Percentiles rank a stretch among this genome's conserved stretches.
These are phyloP conservation scores for Myotis yumanensis DNA, from an alignment of 2,113 vertebrate species.

Conservation along the genomic window DNA sequence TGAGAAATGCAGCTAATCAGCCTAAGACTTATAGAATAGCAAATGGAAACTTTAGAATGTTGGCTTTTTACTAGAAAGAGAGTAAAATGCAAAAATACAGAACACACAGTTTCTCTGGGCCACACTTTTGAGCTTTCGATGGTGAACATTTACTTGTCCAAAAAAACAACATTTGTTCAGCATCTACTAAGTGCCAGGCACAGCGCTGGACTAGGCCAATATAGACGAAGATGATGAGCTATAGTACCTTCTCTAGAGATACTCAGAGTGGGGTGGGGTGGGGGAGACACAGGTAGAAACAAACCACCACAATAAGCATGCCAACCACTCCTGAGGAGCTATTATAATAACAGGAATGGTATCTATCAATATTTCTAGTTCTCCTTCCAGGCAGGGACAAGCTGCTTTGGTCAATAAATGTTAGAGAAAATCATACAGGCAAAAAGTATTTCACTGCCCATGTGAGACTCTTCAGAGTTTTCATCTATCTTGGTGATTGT, in stretches of 20 bases:
- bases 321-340: too few species aligned
- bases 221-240: neutral
- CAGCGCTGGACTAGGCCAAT: neutral
- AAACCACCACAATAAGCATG: neutral
- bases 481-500: neutral
- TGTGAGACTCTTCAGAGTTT: neutral
- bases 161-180: neutral
- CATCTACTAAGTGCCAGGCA: neutral
- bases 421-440: neutral
- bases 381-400: neutral
- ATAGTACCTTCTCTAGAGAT: neutral
- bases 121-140: neutral
- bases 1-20: neutral
- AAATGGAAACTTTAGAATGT: slow-evolving; percentile 32
- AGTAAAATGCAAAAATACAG: slow-evolving; percentile 3
- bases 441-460: neutral
- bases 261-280: too few species aligned
- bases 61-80: slow-evolving; percentile 27
- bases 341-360: neutral
- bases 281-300: neutral
- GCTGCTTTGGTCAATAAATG: neutral
- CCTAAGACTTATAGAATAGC: neutral
- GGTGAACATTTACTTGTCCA: neutral
- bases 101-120: neutral
- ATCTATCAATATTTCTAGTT: neutral